These are phyloP conservation scores for Propithecus coquereli DNA, from an alignment of 2,113 vertebrate species.

Conservation along the genomic window DNA sequence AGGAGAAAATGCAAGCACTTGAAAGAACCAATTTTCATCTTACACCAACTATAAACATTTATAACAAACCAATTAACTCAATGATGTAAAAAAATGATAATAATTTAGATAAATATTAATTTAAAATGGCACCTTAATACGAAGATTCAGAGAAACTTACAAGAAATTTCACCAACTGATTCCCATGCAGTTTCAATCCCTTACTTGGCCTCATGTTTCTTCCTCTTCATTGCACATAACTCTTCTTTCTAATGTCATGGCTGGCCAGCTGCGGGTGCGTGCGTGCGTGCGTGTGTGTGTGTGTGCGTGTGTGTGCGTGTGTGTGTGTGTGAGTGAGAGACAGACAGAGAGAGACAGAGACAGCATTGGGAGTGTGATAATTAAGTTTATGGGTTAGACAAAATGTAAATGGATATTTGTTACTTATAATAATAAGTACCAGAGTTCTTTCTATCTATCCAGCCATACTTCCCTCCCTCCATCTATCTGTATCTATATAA, in stretches of 20 bases:
- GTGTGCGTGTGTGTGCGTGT: neutral
- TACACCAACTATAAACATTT: neutral
- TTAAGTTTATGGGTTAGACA: neutral
- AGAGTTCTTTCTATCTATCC: neutral
- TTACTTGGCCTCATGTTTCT: neutral
- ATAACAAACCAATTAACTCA: conserved; percentile 16
- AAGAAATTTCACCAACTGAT: neutral
- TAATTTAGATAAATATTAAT: conserved; percentile 21
- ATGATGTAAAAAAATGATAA: neutral
- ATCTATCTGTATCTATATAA: neutral
- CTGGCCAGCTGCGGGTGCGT: neutral
- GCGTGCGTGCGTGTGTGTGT: neutral
- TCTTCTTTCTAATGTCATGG: neutral
- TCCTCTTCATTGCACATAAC: neutral
- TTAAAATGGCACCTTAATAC: conserved; percentile 10
- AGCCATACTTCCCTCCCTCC: too few species aligned
- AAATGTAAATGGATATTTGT: neutral
- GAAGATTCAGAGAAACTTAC: neutral
- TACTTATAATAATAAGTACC: neutral
- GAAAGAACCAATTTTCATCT: conserved; percentile 6
- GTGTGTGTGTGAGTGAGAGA: too few species aligned
- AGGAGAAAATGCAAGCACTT: conserved; percentile 14
- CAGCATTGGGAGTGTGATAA: neutral
- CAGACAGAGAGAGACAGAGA: too few species aligned
- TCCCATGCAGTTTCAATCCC: neutral